phyloP scores from a whole-genome alignment of 1,140 invertebrate genomes.

The Neodiprion lecontei region DNA sequence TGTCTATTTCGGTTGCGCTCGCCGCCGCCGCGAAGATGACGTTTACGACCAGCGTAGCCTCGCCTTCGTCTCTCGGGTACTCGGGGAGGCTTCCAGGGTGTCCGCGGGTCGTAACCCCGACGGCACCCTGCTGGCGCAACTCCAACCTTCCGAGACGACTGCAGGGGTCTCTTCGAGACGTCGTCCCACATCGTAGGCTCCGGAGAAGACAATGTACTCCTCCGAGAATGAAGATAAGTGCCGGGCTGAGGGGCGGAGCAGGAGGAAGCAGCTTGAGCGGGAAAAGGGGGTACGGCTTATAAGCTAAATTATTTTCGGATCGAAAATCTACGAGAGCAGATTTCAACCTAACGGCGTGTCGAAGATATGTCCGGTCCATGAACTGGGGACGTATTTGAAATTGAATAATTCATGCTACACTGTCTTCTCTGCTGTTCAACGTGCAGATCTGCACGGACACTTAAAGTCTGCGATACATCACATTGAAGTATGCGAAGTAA shows the following conservation, averaged over 20 bases:
- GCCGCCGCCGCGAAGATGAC: constrained; percentile 5
- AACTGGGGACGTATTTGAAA: neutral
- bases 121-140: constrained; percentile 25
- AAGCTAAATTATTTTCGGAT: neutral
- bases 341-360: constrained; percentile 5
- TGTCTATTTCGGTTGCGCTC: constrained; percentile 12
- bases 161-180: constrained; percentile 1
- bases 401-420: constrained; percentile 1
- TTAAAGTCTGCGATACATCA: no score
- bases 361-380: neutral
- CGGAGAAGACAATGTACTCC: constrained; percentile 23
- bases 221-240: constrained; percentile 18
- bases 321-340: constrained; percentile 21
- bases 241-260: constrained; percentile 15
- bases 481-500: no score
- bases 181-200: constrained; percentile 9
- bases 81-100: constrained; percentile 1
- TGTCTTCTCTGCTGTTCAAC: no score
- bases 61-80: neutral
- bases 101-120: constrained; percentile 13
- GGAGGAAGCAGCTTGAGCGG: neutral
- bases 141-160: constrained; percentile 17
- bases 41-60: constrained; percentile 11
- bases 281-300: neutral
- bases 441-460: no score